Conservation (phyloP, 1,140 invertebrate species). For the Eubasilissa regina region DNA sequence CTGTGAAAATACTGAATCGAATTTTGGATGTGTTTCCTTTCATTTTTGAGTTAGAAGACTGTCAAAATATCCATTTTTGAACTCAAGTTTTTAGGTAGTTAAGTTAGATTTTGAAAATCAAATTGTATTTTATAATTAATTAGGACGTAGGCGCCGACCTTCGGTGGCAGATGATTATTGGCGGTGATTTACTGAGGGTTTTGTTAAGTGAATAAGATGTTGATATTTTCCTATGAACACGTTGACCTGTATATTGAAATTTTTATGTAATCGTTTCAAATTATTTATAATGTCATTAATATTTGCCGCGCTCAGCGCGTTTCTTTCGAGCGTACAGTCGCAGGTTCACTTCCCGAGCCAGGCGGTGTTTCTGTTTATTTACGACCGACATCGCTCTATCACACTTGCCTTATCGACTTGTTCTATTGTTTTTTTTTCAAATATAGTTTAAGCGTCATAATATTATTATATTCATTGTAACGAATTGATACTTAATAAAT, state of each 20-base stretch:
- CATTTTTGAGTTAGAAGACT: constrained; percentile 46
- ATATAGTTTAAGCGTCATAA: background rate
- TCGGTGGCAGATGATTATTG: background rate
- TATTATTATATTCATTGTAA: constrained; percentile 1
- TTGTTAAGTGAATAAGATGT: constrained; percentile 38
- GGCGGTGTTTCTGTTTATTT: background rate
- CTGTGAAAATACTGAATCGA: constrained; percentile 42
- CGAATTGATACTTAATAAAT: constrained; percentile 19
- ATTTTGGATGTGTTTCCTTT: constrained; percentile 40
- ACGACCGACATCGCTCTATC: background rate
- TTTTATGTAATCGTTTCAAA: background rate
- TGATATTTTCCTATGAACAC: constrained; percentile 43
- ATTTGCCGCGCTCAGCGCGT: background rate
- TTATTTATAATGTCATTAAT: constrained; percentile 1
- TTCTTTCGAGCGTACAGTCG: background rate
- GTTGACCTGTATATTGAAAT: constrained; percentile 37
- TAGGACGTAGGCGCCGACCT: too few relatives aligned
- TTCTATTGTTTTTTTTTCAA: background rate
- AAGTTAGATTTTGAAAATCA: constrained; percentile 36
- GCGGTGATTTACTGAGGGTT: constrained; percentile 39
- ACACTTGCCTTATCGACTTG: too few relatives aligned
- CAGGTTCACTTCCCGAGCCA: background rate
- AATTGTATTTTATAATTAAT: background rate
- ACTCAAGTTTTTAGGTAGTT: constrained; percentile 34
- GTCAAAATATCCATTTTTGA: constrained; percentile 45